Evolutionary conservation across 1,140 invertebrate species (phyloP).

Genomic region (Orchestia grillus): DNA sequence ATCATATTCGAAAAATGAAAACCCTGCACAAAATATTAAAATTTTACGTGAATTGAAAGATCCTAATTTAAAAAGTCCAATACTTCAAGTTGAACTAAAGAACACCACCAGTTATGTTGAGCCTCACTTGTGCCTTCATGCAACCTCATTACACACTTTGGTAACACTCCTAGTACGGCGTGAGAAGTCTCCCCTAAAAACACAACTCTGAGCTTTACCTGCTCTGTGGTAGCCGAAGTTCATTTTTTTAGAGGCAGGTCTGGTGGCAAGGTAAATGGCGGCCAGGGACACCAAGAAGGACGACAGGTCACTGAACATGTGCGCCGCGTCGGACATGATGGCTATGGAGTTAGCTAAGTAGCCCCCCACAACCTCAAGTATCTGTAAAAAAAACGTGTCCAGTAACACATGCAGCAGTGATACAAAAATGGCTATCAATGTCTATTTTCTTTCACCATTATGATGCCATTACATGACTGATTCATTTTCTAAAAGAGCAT

Average conservation of each 20-base stretch:
- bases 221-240: slow-evolving; percentile 85
- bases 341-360: slow-evolving; percentile 85
- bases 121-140: no score
- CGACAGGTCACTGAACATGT: slow-evolving; percentile 85
- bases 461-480: not conserved
- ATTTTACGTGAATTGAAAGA: no score
- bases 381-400: slow-evolving; percentile 19
- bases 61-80: no score
- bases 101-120: no score
- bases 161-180: no score
- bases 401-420: not conserved
- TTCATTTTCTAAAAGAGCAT: not conserved
- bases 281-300: slow-evolving; percentile 85
- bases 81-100: no score
- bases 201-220: slow-evolving; percentile 73
- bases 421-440: not conserved
- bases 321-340: slow-evolving; percentile 87
- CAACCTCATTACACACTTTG: no score
- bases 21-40: no score
- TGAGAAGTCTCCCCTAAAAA: not conserved
- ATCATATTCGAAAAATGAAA: no score
- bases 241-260: slow-evolving; percentile 79
- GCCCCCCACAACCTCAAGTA: slow-evolving; percentile 75
- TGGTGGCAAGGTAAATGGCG: slow-evolving; percentile 79
- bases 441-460: not conserved